Percentiles rank a stretch among this genome's conserved stretches.
Conservation (phyloP, 2,797 vertebrate species). For the Semotilus atromaculatus region DNA sequence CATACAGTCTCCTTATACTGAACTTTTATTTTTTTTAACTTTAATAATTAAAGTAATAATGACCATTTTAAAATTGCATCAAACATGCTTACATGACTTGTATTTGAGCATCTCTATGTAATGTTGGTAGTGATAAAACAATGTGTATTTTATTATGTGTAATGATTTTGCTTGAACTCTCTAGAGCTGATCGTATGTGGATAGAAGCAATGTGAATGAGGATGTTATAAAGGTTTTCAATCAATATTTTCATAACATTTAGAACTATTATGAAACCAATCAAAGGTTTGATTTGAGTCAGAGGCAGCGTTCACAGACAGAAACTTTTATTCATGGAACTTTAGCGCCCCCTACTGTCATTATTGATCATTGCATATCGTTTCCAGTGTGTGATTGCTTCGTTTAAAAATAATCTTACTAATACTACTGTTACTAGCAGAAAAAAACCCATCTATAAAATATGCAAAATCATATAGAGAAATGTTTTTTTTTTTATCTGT, state of each 20-base stretch:
- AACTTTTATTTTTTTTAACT: not conserved
- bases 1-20: not conserved
- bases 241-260: not conserved
- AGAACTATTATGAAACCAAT: not conserved
- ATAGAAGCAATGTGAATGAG: not conserved
- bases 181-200: not conserved
- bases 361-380: not conserved
- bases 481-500: not conserved
- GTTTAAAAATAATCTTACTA: not conserved
- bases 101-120: not conserved
- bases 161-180: not conserved
- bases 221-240: not conserved
- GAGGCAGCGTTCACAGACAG: no score
- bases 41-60: not conserved
- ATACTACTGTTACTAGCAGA: not conserved
- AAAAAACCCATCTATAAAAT: not conserved
- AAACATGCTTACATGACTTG: not conserved
- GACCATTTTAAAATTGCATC: not conserved
- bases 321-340: not conserved
- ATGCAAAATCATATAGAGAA: not conserved
- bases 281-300: not conserved
- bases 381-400: not conserved
- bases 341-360: not conserved
- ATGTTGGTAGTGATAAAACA: not conserved
- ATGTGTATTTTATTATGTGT: not conserved